Percentiles rank a stretch among this genome's conserved stretches.
Conservation (phyloP, 2,888 invertebrate species). For the Brenthis daphne region DNA sequence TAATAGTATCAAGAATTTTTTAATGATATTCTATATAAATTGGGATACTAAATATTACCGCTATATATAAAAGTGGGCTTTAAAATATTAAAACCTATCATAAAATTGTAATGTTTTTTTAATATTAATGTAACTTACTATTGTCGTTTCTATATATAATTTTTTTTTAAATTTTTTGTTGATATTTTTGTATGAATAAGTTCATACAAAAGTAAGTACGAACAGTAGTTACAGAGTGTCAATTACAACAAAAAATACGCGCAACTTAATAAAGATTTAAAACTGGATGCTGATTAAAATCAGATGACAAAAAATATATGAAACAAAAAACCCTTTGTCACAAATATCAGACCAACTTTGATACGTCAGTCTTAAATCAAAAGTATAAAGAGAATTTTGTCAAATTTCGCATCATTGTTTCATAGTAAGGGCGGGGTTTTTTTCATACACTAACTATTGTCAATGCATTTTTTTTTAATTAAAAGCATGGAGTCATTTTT, state of each 20-base stretch:
- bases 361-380: slow-evolving; percentile 73
- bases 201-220: neutral
- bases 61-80: too few species aligned
- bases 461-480: slow-evolving; percentile 72
- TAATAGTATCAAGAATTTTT: too few species aligned
- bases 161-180: too few species aligned
- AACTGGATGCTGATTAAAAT: slow-evolving; percentile 56
- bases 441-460: slow-evolving; percentile 76
- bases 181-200: too few species aligned
- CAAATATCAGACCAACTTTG: slow-evolving; percentile 54
- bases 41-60: too few species aligned
- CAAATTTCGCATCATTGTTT: slow-evolving; percentile 75
- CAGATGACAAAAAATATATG: slow-evolving; percentile 42
- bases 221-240: slow-evolving; percentile 4
- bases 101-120: too few species aligned
- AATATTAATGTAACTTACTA: too few species aligned
- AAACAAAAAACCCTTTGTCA: slow-evolving; percentile 38
- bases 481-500: slow-evolving; percentile 75
- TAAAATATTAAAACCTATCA: too few species aligned
- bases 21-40: too few species aligned
- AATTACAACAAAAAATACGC: slow-evolving; percentile 18
- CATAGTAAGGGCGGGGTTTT: slow-evolving; percentile 56
- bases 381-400: slow-evolving; percentile 65
- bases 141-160: too few species aligned
- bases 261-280: slow-evolving; percentile 8